These are phyloP conservation scores for Archocentrus centrarchus DNA, from an alignment of 2,113 vertebrate genomes.

Conservation along the genomic window DNA sequence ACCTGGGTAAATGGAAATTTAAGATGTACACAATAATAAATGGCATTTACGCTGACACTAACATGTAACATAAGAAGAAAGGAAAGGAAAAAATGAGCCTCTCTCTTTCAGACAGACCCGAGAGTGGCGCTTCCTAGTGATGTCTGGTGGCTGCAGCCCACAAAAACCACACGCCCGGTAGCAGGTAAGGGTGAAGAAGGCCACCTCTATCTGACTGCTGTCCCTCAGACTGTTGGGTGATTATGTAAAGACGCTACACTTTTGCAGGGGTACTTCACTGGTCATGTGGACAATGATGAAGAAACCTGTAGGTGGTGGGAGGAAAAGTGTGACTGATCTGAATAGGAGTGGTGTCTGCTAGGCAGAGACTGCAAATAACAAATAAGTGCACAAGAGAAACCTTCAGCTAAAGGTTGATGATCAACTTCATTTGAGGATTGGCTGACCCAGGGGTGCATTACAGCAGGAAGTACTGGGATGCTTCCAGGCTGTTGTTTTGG, in stretches of 20 bases:
- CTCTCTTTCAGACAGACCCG: not conserved
- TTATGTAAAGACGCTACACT: not conserved
- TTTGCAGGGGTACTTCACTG: too few relatives aligned
- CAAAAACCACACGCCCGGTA: not conserved
- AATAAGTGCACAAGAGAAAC: not conserved
- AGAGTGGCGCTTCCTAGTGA: not conserved
- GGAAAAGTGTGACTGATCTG: not conserved
- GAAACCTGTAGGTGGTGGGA: not conserved
- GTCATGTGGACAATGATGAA: not conserved
- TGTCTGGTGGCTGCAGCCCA: not conserved
- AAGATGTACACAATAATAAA: not conserved
- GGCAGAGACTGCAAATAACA: not conserved
- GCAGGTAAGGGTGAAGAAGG: not conserved
- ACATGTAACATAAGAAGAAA: not conserved
- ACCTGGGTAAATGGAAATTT: not conserved
- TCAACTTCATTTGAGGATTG: not conserved
- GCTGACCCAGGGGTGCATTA: too few relatives aligned
- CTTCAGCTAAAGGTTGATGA: not conserved
- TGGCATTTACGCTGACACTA: rapidly evolving
- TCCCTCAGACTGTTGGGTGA: not conserved
- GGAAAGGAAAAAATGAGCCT: not conserved
- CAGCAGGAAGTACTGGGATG: too few relatives aligned
- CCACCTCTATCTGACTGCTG: not conserved
- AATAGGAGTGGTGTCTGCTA: not conserved
- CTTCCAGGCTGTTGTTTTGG: too few relatives aligned